Evolutionary conservation across 2,797 vertebrate species (phyloP).

Genomic region (Clarias laeviceps): DNA sequence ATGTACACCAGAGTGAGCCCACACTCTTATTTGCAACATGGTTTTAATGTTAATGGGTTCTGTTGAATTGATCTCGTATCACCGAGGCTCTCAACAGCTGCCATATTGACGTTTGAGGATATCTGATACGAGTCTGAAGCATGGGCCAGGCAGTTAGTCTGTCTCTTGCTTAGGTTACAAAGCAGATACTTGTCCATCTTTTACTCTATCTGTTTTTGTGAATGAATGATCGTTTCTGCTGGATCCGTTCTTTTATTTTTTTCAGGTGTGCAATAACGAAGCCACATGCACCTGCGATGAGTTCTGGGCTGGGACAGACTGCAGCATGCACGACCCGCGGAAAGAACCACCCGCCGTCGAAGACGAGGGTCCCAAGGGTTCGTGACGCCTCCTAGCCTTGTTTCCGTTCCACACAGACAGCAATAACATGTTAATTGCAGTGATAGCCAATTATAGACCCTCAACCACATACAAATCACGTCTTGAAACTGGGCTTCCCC

Average conservation of each 20-base stretch:
- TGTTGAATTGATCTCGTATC: slow-evolving; percentile 11
- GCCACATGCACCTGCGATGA: slow-evolving; percentile 85
- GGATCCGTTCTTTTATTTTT: slow-evolving; percentile 3
- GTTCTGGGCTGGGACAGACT: slow-evolving; percentile 88
- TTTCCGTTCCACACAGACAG: slow-evolving; percentile 19
- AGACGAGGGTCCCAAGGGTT: slow-evolving; percentile 86
- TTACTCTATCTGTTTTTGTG: neutral
- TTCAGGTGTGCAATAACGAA: slow-evolving; percentile 86
- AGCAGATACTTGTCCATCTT: neutral
- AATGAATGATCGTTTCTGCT: neutral
- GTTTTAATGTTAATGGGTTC: slow-evolving; percentile 29
- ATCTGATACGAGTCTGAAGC: slow-evolving; percentile 5
- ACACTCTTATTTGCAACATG: neutral
- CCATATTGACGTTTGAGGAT: slow-evolving; percentile 13
- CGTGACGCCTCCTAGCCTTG: slow-evolving; percentile 68
- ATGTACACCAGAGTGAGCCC: neutral
- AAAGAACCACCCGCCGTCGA: slow-evolving; percentile 73
- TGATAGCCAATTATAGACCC: slow-evolving; percentile 20
- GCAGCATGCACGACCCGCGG: slow-evolving; percentile 85
- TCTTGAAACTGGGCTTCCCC: slow-evolving; percentile 37
- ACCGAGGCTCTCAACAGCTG: slow-evolving; percentile 18
- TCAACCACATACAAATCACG: slow-evolving; percentile 34
- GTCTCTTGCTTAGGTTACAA: slow-evolving; percentile 3
- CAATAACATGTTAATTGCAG: slow-evolving; percentile 14
- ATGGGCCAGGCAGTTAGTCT: neutral